phyloP scores from a whole-genome alignment of 2,888 invertebrate species.

The Thera obeliscata region DNA sequence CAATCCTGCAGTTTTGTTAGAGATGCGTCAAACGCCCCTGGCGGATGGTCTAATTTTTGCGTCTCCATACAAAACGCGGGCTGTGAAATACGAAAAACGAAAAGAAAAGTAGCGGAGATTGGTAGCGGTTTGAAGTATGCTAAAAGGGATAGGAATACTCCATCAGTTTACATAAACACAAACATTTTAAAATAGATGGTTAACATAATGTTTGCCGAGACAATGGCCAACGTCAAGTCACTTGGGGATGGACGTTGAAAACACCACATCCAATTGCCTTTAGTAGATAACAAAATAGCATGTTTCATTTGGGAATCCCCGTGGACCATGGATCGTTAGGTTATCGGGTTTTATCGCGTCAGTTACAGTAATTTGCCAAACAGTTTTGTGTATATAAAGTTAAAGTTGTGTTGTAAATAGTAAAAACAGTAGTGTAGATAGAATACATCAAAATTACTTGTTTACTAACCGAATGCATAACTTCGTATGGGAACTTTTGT shows the following conservation, averaged over 20 bases:
- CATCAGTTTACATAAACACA: too few relatives aligned
- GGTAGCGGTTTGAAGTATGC: too few relatives aligned
- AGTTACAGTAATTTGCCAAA: neutral
- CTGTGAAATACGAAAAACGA: too few relatives aligned
- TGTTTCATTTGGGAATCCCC: conserved; percentile 18
- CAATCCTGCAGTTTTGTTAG: too few relatives aligned
- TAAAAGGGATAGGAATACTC: too few relatives aligned
- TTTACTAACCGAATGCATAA: conserved; percentile 15
- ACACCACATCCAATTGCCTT: conserved; percentile 18
- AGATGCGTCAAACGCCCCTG: too few relatives aligned
- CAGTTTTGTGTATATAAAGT: conserved; percentile 22
- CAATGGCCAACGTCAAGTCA: neutral
- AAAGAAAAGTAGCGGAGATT: too few relatives aligned
- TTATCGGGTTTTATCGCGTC: conserved; percentile 5
- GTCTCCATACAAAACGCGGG: too few relatives aligned
- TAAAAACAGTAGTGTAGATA: conserved; percentile 14
- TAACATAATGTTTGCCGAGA: neutral
- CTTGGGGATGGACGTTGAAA: conserved; percentile 8
- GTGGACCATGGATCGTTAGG: conserved; percentile 1
- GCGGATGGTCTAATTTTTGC: too few relatives aligned
- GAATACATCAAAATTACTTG: neutral
- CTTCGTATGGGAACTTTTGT: neutral
- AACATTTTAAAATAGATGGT: too few relatives aligned
- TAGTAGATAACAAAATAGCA: conserved; percentile 24
- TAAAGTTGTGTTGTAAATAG: conserved; percentile 19